Conservation (phyloP, 2,888 invertebrate genomes). For the Tholera decimalis region DNA sequence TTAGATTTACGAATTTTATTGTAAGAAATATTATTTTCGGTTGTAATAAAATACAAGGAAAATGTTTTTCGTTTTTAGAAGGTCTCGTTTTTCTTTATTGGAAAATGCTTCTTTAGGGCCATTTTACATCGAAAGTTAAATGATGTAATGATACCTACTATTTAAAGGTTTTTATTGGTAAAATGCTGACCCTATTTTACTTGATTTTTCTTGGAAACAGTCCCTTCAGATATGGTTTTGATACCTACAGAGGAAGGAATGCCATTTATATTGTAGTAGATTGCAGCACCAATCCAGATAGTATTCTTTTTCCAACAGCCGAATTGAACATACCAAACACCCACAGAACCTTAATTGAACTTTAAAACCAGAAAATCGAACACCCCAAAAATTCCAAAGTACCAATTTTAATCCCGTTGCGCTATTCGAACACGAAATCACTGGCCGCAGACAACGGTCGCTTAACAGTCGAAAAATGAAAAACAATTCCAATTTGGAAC, state of each 20-base stretch:
- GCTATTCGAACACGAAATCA: slow-evolving; percentile 77
- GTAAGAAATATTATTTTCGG: slow-evolving; percentile 48
- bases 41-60: slow-evolving; percentile 44
- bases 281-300: slow-evolving; percentile 8
- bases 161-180: background rate
- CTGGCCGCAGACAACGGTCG: slow-evolving; percentile 80
- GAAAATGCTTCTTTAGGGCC: slow-evolving; percentile 8
- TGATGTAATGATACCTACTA: too few species aligned
- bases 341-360: slow-evolving; percentile 56
- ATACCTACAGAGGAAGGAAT: background rate
- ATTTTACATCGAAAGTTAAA: too few species aligned
- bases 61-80: slow-evolving; percentile 33
- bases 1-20: slow-evolving; percentile 51
- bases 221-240: background rate
- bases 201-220: background rate
- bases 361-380: slow-evolving; percentile 54
- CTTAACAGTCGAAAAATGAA: slow-evolving; percentile 86
- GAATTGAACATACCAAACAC: slow-evolving; percentile 42
- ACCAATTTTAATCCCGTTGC: slow-evolving; percentile 67
- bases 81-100: slow-evolving; percentile 15
- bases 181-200: background rate
- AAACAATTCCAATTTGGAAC: slow-evolving; percentile 89
- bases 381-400: slow-evolving; percentile 58
- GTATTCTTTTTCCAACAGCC: slow-evolving; percentile 32
- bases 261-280: background rate